Conservation (phyloP, 2,113 vertebrate species). For the Callionymus lyra region DNA sequence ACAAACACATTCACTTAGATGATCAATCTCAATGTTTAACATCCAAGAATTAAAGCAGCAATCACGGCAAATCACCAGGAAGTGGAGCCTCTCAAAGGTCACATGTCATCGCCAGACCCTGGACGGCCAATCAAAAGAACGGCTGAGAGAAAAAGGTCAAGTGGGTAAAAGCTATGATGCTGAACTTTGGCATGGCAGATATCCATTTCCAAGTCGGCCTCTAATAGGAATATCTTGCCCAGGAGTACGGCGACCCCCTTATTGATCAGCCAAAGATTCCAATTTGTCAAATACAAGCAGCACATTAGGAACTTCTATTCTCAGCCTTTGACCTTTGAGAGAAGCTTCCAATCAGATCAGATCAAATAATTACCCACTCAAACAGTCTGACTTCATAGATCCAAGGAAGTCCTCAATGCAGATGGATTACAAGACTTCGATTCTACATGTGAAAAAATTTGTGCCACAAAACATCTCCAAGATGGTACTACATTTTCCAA, state of each 20-base stretch:
- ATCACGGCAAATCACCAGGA: slow-evolving; percentile 9
- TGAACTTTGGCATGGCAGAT: slow-evolving; percentile 52
- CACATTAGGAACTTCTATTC: slow-evolving; percentile 53
- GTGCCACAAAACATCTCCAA: no score
- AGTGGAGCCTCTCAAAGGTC: slow-evolving; percentile 36
- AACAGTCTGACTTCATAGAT: slow-evolving; percentile 15
- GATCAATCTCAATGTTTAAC: slow-evolving; percentile 1
- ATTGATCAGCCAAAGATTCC: slow-evolving; percentile 58
- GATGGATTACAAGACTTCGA: no score
- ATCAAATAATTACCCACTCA: slow-evolving; percentile 31
- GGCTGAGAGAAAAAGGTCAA: slow-evolving; percentile 48
- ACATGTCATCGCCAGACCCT: slow-evolving; percentile 24
- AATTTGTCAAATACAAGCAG: slow-evolving; percentile 51
- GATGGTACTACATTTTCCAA: no score
- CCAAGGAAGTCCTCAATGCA: slow-evolving; percentile 23
- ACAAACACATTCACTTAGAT: not conserved
- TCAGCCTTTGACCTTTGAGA: slow-evolving; percentile 49
- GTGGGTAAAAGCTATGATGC: slow-evolving; percentile 36
- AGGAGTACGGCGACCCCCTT: slow-evolving; percentile 22
- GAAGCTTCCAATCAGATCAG: slow-evolving; percentile 9
- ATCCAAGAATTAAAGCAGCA: slow-evolving; percentile 6
- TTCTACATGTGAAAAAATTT: no score
- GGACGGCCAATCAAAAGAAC: slow-evolving; percentile 29
- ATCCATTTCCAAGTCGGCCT: slow-evolving; percentile 16
- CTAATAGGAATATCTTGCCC: slow-evolving; percentile 53